Percentiles rank a stretch among this genome's conserved stretches.
phyloP scores from a whole-genome alignment of 2,888 invertebrate species.

The Lamellibrachia columna region DNA sequence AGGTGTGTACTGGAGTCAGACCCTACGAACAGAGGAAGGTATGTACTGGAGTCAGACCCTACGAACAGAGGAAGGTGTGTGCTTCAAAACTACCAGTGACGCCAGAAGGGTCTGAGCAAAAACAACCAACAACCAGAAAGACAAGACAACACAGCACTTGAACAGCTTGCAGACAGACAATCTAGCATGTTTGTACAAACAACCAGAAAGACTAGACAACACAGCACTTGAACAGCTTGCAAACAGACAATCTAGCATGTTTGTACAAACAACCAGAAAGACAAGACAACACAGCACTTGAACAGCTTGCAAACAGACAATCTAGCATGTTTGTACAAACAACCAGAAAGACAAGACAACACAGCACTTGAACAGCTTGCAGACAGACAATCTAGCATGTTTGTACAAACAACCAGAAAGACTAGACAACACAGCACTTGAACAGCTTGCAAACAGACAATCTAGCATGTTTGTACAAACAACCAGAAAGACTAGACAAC shows the following conservation, averaged over 20 bases:
- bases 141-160: not conserved
- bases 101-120: not conserved
- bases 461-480: too few relatives aligned
- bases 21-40: too few relatives aligned
- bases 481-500: too few relatives aligned
- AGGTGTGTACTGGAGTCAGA: too few relatives aligned
- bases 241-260: not conserved
- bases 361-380: not conserved
- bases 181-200: too few relatives aligned
- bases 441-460: too few relatives aligned
- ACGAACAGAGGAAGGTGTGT: not conserved
- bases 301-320: not conserved
- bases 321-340: too few relatives aligned
- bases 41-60: not conserved
- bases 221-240: not conserved
- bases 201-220: not conserved
- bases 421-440: too few relatives aligned
- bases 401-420: too few relatives aligned
- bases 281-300: not conserved
- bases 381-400: not conserved
- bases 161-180: not conserved
- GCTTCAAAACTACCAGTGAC: not conserved
- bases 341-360: not conserved
- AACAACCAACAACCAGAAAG: not conserved
- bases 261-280: not conserved